Conservation (phyloP, 2,113 vertebrate species). For the cat (Felis catus) region DNA sequence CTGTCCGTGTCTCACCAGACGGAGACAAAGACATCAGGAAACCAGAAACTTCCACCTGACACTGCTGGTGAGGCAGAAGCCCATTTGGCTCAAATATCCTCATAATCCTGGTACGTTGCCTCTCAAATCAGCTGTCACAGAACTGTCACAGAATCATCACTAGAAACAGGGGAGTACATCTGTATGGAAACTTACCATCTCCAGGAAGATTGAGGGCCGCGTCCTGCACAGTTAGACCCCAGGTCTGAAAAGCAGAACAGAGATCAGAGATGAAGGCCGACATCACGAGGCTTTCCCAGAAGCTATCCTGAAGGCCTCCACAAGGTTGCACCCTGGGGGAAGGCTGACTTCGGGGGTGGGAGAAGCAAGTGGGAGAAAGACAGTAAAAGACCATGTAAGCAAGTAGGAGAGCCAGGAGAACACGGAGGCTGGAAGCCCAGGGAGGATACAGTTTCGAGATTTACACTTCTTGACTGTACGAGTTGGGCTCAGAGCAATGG, state of each 20-base stretch:
- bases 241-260: neutral
- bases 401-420: neutral
- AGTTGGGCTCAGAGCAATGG: neutral
- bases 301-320: neutral
- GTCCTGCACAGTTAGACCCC: neutral
- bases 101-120: neutral
- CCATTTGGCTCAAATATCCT: neutral
- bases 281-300: neutral
- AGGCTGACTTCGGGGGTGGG: neutral
- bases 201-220: neutral
- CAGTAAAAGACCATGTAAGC: neutral
- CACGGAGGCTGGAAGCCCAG: fast-evolving
- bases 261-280: neutral
- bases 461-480: neutral
- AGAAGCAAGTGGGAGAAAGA: neutral
- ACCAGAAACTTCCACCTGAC: neutral
- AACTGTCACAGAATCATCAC: neutral
- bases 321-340: neutral
- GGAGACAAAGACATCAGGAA: neutral
- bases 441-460: neutral
- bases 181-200: neutral
- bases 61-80: neutral
- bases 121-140: neutral
- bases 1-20: neutral
- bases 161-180: neutral